Evolutionary conservation across 1,140 invertebrate genomes (phyloP).

Genomic region (Temnothorax longispinosus): DNA sequence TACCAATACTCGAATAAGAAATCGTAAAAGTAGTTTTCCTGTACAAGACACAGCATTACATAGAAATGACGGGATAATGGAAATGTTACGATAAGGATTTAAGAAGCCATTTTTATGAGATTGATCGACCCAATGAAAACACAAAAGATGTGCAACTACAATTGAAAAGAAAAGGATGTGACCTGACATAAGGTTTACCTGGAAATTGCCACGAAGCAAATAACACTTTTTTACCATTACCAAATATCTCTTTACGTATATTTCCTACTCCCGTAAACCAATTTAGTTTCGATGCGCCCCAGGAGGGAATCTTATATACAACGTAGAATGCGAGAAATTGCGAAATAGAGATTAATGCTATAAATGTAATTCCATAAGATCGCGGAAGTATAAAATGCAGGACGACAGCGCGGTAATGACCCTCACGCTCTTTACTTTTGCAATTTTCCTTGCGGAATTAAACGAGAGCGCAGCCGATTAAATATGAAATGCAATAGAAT

Average conservation of each 20-base stretch:
- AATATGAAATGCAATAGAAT: conserved; percentile 65
- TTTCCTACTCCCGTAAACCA: conserved; percentile 23
- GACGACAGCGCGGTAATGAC: conserved; percentile 47
- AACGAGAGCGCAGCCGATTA: conserved; percentile 47
- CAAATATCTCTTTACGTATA: conserved; percentile 10
- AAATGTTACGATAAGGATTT: conserved; percentile 21
- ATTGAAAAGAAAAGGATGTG: background rate
- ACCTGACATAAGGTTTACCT: background rate
- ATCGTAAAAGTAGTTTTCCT: background rate
- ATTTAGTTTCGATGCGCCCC: conserved; percentile 9
- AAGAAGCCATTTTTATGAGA: background rate
- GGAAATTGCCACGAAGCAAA: background rate
- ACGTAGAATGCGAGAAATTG: conserved; percentile 1
- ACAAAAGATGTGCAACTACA: background rate
- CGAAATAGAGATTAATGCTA: conserved; percentile 57
- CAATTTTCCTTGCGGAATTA: conserved; percentile 64
- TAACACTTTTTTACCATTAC: background rate
- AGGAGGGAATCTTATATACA: conserved; percentile 38
- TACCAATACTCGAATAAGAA: background rate
- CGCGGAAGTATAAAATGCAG: conserved; percentile 31
- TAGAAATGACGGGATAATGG: conserved; percentile 22
- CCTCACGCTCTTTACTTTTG: conserved; percentile 45
- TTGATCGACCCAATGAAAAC: background rate
- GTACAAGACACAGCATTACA: background rate
- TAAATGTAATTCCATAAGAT: conserved; percentile 59